These are phyloP conservation scores for Puntigrus tetrazona DNA, from an alignment of 2,113 vertebrate genomes.

Conservation along the genomic window DNA sequence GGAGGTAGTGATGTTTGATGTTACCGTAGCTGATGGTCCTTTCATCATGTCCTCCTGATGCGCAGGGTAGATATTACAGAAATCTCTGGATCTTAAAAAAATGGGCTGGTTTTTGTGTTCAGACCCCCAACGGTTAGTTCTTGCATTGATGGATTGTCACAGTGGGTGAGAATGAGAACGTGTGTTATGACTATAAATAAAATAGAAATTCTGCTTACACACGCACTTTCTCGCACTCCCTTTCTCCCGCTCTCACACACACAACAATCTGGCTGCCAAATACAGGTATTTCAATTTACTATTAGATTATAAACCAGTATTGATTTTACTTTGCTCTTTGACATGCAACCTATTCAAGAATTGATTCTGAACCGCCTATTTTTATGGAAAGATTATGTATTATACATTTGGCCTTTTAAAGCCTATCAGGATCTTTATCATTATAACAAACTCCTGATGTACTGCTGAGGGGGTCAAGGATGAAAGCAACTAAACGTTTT, in stretches of 20 bases:
- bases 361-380: conserved; percentile 59
- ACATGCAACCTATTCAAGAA: conserved; percentile 62
- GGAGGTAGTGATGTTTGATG: background rate
- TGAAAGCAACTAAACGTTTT: conserved; percentile 12
- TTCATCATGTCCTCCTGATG: background rate
- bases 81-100: conserved; percentile 8
- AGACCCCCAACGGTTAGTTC: background rate
- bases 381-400: conserved; percentile 58
- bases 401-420: conserved; percentile 50
- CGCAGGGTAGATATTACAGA: background rate
- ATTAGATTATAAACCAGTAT: conserved; percentile 58
- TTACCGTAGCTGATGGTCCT: background rate
- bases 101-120: background rate
- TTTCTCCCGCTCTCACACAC: background rate
- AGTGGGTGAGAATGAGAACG: background rate
- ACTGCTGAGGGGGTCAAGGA: background rate
- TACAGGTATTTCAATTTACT: conserved; percentile 19
- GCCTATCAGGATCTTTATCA: conserved; percentile 15
- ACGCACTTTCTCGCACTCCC: background rate
- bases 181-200: background rate
- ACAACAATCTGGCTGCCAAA: background rate
- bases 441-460: conserved; percentile 25
- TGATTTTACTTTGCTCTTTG: conserved; percentile 62
- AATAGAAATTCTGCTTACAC: conserved; percentile 4
- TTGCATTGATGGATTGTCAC: conserved; percentile 4